Conservation (phyloP, 2,113 vertebrate genomes). For the Leptobrachium leishanense region DNA sequence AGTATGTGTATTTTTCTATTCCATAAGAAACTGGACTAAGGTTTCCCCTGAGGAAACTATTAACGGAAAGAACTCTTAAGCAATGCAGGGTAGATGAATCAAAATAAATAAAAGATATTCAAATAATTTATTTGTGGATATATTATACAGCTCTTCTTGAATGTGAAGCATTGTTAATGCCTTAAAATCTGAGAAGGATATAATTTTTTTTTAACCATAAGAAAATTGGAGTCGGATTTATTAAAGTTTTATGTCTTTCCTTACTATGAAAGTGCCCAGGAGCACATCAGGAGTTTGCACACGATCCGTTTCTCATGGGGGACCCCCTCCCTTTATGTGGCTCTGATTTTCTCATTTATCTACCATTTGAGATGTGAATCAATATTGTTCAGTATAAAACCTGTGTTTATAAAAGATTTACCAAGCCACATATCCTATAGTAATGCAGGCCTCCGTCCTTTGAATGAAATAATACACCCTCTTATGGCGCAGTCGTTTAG, state of each 20-base stretch:
- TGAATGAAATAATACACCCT: slow-evolving; percentile 21
- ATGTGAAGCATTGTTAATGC: too few relatives aligned
- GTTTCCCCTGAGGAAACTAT: too few relatives aligned
- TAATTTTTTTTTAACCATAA: neutral
- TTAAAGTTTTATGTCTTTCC: neutral
- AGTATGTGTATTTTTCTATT: too few relatives aligned
- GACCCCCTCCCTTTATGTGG: slow-evolving; percentile 10
- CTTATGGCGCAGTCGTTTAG: slow-evolving; percentile 15
- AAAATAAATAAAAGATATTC: too few relatives aligned
- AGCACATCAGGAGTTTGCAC: neutral
- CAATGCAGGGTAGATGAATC: too few relatives aligned
- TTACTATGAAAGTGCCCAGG: neutral
- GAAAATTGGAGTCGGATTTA: neutral
- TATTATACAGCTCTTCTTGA: too few relatives aligned
- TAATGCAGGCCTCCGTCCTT: slow-evolving; percentile 33
- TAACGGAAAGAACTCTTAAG: too few relatives aligned
- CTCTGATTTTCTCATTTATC: slow-evolving; percentile 43
- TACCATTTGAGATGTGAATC: slow-evolving; percentile 28
- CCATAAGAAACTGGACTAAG: too few relatives aligned
- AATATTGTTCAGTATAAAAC: slow-evolving; percentile 34
- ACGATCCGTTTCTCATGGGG: neutral
- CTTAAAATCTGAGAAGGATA: too few relatives aligned
- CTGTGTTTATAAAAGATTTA: slow-evolving; percentile 38
- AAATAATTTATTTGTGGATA: too few relatives aligned
- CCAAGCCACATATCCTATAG: slow-evolving; percentile 37